Base-by-base conservation (phyloP, 2,113 vertebrate species). In the Psittacula cyanocephala region DNA sequence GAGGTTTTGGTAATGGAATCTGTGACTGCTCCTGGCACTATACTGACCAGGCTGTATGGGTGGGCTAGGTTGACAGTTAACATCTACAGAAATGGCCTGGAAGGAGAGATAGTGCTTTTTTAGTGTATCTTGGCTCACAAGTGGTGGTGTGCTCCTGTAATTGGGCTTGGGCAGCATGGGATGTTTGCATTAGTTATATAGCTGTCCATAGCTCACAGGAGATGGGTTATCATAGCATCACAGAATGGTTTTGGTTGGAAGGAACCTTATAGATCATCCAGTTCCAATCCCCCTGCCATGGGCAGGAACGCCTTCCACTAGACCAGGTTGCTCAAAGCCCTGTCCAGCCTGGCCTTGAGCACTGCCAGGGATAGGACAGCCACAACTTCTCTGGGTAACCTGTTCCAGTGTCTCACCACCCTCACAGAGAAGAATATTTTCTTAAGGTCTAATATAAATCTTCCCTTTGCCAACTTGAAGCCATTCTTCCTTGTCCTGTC, bases 131-230 rank as follows among this genome's bases (percentile, higher is more conserved):
- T 35, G 43, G 31, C 76, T n/a, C 41, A 64, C 47, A 24, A 83
- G 33, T 35, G 33, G 33, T 35, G 20, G 22, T 35, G 13, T 59
- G 33, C 55, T 59, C 13, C 55, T 59, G 33, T 24, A 59, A 10
- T 24, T 59, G 33, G 33, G 57, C 22, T 59, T 59, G 57, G 22
- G 22, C 22, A 24, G 57, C 57, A 35, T 59, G 33, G 22, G 22
- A 15, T 35, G 33, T 59, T 59, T 59, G 22, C 13, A 10, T 35
- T 59, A 16, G 49, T 3, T 1, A 15, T 43, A 5, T 46, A 7
- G 0, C 53, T 28, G 35, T 28, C 74, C 0, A 0, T 9, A 17
- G 39, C 39, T 83, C 15, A 0, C 37, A 10, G 39, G 60, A 46
- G 64, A 8, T 1, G 6, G 39, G 18, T 7, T 59, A 35, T 59